Percentiles rank a stretch among this genome's conserved stretches.
These are phyloP conservation scores for Artemia sp. DNA, from an alignment of 2,888 invertebrate genomes.

Conservation along the genomic window DNA sequence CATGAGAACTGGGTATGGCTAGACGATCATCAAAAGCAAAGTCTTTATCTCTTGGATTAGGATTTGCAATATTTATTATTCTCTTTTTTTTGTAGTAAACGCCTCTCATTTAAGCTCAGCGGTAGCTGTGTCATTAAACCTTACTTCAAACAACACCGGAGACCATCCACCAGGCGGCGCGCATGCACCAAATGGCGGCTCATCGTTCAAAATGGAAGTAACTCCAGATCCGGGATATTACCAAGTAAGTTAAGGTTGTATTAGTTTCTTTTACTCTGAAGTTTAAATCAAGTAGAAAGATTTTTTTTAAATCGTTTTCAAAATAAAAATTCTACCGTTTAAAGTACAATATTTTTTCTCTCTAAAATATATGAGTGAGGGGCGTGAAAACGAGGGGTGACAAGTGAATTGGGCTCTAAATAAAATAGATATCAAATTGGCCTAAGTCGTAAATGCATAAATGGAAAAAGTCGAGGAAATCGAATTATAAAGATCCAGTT, in stretches of 20 bases:
- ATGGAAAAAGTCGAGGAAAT: too few species aligned
- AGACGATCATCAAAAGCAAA: too few species aligned
- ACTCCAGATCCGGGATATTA: constrained; percentile 61
- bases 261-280: neutral
- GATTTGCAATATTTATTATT: neutral
- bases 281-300: neutral
- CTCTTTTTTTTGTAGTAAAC: constrained; percentile 20
- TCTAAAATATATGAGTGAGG: too few species aligned
- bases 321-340: too few species aligned
- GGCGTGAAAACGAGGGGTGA: too few species aligned
- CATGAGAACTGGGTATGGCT: too few species aligned
- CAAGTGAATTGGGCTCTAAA: too few species aligned
- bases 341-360: too few species aligned
- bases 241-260: constrained; percentile 40
- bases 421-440: too few species aligned
- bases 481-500: too few species aligned
- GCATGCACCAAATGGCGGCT: constrained; percentile 46
- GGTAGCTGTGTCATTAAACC: constrained; percentile 57
- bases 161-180: constrained; percentile 33
- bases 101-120: constrained; percentile 49
- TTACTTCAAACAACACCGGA: constrained; percentile 34
- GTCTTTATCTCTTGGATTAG: too few species aligned
- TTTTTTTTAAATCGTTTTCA: neutral
- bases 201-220: constrained; percentile 51
- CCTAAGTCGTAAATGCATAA: too few species aligned